Percentiles rank a stretch among this genome's conserved stretches.
Conservation (phyloP, 2,888 invertebrate genomes). For the Patella caerulea region DNA sequence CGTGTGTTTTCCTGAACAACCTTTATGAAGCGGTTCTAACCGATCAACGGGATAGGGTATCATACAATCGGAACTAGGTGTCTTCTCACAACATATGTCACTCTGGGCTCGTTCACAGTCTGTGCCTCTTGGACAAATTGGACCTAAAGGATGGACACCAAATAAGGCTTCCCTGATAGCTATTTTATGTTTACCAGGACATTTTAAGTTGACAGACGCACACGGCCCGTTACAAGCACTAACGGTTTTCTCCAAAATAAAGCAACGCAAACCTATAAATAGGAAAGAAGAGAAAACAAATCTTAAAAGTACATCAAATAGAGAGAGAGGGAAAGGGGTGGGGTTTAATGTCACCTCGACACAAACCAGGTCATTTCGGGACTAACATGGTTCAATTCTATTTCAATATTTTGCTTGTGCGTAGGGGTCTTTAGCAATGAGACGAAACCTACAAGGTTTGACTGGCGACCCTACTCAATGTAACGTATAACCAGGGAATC, state of each 20-base stretch:
- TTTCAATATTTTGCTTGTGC: too few relatives aligned
- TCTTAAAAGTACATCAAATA: too few relatives aligned
- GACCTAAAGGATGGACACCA: slow-evolving; percentile 27
- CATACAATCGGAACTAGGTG: slow-evolving; percentile 27
- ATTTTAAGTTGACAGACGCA: slow-evolving; percentile 26
- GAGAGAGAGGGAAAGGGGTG: too few relatives aligned
- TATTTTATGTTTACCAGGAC: slow-evolving; percentile 31
- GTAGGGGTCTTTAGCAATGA: too few relatives aligned
- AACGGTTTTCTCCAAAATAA: slow-evolving; percentile 30
- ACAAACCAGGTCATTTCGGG: too few relatives aligned
- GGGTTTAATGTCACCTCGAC: too few relatives aligned
- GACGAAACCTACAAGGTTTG: too few relatives aligned
- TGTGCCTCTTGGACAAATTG: slow-evolving; percentile 21
- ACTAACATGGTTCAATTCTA: too few relatives aligned
- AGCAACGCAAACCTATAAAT: background rate
- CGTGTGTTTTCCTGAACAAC: slow-evolving; percentile 30
- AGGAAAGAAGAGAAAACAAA: too few relatives aligned
- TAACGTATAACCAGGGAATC: too few relatives aligned
- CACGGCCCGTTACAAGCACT: slow-evolving; percentile 38
- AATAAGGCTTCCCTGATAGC: slow-evolving; percentile 40
- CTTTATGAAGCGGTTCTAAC: slow-evolving; percentile 32
- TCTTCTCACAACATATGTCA: slow-evolving; percentile 33
- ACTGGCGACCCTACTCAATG: too few relatives aligned
- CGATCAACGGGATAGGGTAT: slow-evolving; percentile 31
- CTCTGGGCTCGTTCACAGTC: slow-evolving; percentile 10